Base-by-base conservation (phyloP, 2,113 vertebrate genomes). In the Corydoras sp. region DNA sequence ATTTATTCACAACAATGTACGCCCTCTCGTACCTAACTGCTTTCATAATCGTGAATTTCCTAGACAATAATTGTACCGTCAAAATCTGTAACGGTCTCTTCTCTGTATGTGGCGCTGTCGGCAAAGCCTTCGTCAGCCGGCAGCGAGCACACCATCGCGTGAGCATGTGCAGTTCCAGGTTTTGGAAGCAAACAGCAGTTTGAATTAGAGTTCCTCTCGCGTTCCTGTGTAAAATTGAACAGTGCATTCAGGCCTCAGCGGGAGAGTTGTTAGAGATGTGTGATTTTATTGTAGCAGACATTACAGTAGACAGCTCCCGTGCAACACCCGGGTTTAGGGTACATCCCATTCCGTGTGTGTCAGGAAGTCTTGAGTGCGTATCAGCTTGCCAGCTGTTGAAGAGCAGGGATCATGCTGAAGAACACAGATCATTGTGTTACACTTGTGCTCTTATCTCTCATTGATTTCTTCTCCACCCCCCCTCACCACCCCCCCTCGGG, bases 181-280 rank as follows among this genome's bases (percentile, higher is more conserved):
- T 79, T 68, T 63, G 58, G 55, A 68, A 30, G 77, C 49, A 76
- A 81, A 76, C 59, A 77, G 48, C 48, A 59, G 50, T 78, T 68
- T 66, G 43, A 69, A 70, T 49, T 78, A 58, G 61, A 68, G 63
- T 55, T 59, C 9, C 49, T 65, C 49, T 30, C 10, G 2, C 10
- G 3, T 18, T 43, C 35, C 7, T 43, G 35, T 51, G 31, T 31
- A 65, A 65, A 31, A 53, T 62, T 50, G 4, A 7, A 11, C 49
- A 24, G 53, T 31, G 9, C 1, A 11, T 64, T 56, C 35, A 58
- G 53, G 18, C 51, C 61, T 66, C 3, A 24, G 29, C 32, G 49
- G 35, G 35, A 72, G 63, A 30, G 11, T 18, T 18, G 62, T 32
- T 18, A 59, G 31, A 14, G n/a, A 10, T 65, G 12, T 65, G 12